A percentile compares a stretch with the other conserved stretches of the same genome.
phyloP scores from a whole-genome alignment of 2,797 vertebrate species.

The Typhlichthys eigenmanni region DNA sequence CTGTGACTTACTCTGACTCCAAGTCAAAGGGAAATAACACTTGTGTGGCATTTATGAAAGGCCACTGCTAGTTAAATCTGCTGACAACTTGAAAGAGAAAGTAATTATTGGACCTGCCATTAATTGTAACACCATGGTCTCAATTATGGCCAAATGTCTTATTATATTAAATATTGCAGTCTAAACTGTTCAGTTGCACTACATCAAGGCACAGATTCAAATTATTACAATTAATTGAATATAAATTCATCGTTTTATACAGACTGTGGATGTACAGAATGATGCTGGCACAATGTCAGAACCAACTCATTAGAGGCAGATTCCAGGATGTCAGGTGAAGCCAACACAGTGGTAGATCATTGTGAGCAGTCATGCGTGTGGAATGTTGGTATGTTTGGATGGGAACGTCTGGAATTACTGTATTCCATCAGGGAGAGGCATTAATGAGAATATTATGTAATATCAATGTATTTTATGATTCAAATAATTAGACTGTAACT shows the following conservation, averaged over 20 bases:
- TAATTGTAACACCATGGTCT: too few species aligned
- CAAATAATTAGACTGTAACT: too few species aligned
- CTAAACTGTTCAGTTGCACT: too few species aligned
- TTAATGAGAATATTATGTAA: not conserved
- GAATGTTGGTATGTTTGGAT: slow-evolving; percentile 16
- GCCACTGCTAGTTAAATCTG: slow-evolving; percentile 43
- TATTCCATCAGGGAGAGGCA: slow-evolving; percentile 6
- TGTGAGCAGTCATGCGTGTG: slow-evolving; percentile 15
- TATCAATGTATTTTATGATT: too few species aligned
- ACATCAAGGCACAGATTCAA: too few species aligned
- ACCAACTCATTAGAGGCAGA: slow-evolving; percentile 23
- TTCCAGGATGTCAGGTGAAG: slow-evolving; percentile 29
- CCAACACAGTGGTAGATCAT: slow-evolving; percentile 35
- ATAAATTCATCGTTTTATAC: too few species aligned
- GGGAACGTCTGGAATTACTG: slow-evolving; percentile 6
- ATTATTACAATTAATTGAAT: too few species aligned
- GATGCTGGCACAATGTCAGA: too few species aligned
- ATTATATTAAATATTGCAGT: too few species aligned
- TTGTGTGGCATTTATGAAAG: slow-evolving; percentile 43
- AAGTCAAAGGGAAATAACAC: slow-evolving; percentile 46
- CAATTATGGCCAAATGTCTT: too few species aligned
- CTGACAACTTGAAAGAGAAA: slow-evolving; percentile 18
- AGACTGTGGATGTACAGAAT: too few species aligned
- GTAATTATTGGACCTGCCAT: too few species aligned
- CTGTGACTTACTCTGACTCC: slow-evolving; percentile 46